Base-by-base conservation (phyloP, 2,797 vertebrate species). In the Perodicticus potto region DNA sequence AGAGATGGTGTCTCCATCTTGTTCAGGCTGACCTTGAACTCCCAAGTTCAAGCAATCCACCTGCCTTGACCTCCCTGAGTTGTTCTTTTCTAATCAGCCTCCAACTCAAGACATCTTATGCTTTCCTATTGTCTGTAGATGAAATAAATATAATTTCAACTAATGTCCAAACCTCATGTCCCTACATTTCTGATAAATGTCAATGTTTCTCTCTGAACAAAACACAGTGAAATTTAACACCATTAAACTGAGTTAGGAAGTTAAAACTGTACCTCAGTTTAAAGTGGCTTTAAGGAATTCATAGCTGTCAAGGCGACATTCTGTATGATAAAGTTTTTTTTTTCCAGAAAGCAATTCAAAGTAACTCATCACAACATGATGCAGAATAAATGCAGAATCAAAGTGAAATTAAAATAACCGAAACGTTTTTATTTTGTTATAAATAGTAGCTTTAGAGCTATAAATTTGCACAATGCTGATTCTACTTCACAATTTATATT, bases 281-380 rank as follows among this genome's bases (percentile, higher is more conserved):
- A 98, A 96, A 96, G 99, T 97, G 8, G 97, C 98, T 96, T 97
- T 98, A 45, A 99, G 97, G 98, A 99, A 99, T 5, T 97, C 95
- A 2, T 97, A 98, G 77, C 98, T 98, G 61, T 97, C 94, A 10
- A 67, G 95, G 94, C 96, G 98, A 27, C 13, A 2, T 89, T 69
- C 99, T 99, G 84, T 25, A 96, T 95, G 95, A 84, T 45, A 96
- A 96, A 86, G 3, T 57, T 55, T 76, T 76, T 0, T 5, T 25
- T 25, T 92, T 89, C 78, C 29, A 94, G 23, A 87, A 97, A 85
- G 86, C 14, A 82, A 20, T 45, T 80, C 0, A 20, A 37, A n/a
- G 23, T 88, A 76, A 76, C 10, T 94, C 49, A 25, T 74, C 45
- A 95, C 11, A 87, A 11, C 95, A 82, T 94, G 49, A 86, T 81